phyloP scores from a whole-genome alignment of 2,888 invertebrate genomes.

The Calliphora vomitoria region DNA sequence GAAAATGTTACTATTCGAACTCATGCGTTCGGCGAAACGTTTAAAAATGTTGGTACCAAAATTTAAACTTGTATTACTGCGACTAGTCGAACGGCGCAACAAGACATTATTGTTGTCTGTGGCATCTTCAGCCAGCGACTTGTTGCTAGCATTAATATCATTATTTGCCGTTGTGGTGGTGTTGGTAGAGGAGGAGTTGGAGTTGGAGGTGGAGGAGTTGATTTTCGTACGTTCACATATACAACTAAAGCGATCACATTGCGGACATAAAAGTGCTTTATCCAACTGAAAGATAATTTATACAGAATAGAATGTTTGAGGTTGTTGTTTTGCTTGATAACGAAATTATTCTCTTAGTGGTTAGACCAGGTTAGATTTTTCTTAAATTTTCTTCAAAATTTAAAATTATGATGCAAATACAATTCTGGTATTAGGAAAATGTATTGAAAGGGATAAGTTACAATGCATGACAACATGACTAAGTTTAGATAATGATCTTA shows the following conservation, averaged over 20 bases:
- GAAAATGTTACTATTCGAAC: slow-evolving; percentile 75
- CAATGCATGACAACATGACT: slow-evolving; percentile 31
- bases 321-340: slow-evolving; percentile 2
- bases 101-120: slow-evolving; percentile 62
- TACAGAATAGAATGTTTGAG: slow-evolving; percentile 49
- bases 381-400: slow-evolving; percentile 2
- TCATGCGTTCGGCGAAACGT: slow-evolving; percentile 83
- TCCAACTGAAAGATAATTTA: slow-evolving; percentile 84
- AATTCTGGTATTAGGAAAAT: slow-evolving; percentile 6
- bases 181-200: slow-evolving; percentile 14
- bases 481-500: background rate
- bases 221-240: slow-evolving; percentile 79
- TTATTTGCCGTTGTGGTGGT: slow-evolving; percentile 31
- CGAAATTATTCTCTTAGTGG: slow-evolving; percentile 25
- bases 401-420: slow-evolving; percentile 14
- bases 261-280: slow-evolving; percentile 83
- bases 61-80: slow-evolving; percentile 79
- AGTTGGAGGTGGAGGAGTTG: slow-evolving; percentile 16
- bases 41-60: slow-evolving; percentile 83
- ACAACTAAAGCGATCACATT: slow-evolving; percentile 84
- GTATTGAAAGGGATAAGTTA: slow-evolving; percentile 4
- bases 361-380: slow-evolving; percentile 44
- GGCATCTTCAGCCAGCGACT: slow-evolving; percentile 53
- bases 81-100: slow-evolving; percentile 73
- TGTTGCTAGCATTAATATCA: slow-evolving; percentile 39